Evolutionary conservation across 2,113 vertebrate genomes (phyloP), one percentile per base, ranked within the genome.

Genomic region (Aphelocoma coerulescens): DNA sequence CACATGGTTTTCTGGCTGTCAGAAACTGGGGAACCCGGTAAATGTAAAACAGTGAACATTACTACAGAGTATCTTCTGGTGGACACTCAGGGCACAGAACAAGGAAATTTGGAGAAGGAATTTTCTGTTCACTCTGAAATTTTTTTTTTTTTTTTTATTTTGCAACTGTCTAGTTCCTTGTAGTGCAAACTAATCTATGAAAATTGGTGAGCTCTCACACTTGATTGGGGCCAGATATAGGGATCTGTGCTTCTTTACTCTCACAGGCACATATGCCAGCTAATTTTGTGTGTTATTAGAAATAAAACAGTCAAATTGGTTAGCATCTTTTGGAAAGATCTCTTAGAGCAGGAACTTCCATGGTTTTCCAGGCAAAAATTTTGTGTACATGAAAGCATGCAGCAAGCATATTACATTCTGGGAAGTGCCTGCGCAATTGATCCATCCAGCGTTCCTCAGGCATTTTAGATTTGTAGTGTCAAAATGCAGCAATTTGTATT

Each of bases 1-100:
- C 5, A 4, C 5, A 5, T 10, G 5, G 3, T 57, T 20, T 22
- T 13, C 11, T 4, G 4, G 11, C 3, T 37, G 5, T 48, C 16
- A 59, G 24, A 79, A 59, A 39, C 3, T 7, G 16, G 48, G 39
- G 14, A 74, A 74, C 0, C 5, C 58, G 11, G 57, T 15, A 54
- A 55, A 43, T 6, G 10, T 16, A 35, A 75, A 58, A 28, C 3
- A 16, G 7, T 26, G 8, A 61, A 26, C 3, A 46, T 17, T 8
- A 13, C 1, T 4, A n/a, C 6, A 81, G 8, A 57, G 2, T 8
- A 11, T 30, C 16, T 59, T 66, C 27, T 81, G 10, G 2, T 72
- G 33, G 20, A 48, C 11, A 76, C 11, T 32, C 55, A n/a, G 1
- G 7, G 1, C 14, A 59, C 2, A 65, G 24, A 61, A 35, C 3